Evolutionary conservation across 2,113 vertebrate genomes (phyloP).

Genomic region (Glareola pratincola): DNA sequence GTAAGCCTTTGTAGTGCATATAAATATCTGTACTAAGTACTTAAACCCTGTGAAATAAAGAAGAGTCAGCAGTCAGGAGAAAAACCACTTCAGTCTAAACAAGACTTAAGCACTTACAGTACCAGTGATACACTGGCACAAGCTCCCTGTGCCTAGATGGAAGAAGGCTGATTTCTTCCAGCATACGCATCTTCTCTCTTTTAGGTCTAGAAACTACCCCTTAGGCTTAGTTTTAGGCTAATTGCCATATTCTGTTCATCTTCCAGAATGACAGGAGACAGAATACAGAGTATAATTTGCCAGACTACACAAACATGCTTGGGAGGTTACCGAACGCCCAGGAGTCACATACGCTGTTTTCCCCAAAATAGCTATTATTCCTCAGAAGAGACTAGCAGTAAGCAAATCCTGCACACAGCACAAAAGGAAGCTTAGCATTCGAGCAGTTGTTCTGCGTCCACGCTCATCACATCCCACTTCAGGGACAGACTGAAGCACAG

Average conservation of each 20-base stretch:
- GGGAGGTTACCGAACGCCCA: neutral
- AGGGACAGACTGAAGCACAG: neutral
- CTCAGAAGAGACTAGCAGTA: neutral
- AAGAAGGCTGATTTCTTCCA: neutral
- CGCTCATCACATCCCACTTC: accelerated
- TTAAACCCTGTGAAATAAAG: neutral
- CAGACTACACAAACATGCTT: neutral
- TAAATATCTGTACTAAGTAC: neutral
- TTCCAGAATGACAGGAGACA: neutral
- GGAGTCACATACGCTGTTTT: neutral
- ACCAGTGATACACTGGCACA: neutral
- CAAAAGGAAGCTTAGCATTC: neutral
- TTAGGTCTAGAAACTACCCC: neutral
- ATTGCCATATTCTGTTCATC: neutral
- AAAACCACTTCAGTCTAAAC: neutral
- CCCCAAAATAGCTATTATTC: neutral
- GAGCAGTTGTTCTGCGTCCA: neutral
- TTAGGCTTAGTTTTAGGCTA: neutral
- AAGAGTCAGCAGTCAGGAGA: neutral
- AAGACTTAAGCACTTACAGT: neutral
- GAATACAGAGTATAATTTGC: neutral
- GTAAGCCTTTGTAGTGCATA: neutral
- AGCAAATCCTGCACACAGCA: neutral
- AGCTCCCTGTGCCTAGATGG: neutral
- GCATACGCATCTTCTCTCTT: neutral